Evolutionary conservation across 2,888 invertebrate species (phyloP).

Genomic region (Drosophila meridionalis): DNA sequence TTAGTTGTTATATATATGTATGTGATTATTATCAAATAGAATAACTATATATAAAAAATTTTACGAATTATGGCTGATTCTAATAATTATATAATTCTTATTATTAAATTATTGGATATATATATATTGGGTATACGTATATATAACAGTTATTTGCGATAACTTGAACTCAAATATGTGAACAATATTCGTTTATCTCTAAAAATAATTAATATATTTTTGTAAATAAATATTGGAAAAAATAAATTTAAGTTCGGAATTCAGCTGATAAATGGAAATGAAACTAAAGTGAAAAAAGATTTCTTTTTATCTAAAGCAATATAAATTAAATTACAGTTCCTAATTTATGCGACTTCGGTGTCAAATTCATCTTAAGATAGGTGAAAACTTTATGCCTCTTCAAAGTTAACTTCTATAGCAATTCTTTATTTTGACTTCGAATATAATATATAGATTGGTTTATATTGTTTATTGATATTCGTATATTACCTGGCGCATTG

Average conservation of each 20-base stretch:
- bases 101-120: too few species aligned
- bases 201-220: not conserved
- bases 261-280: not conserved
- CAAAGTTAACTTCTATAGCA: not conserved
- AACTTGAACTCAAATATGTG: not conserved
- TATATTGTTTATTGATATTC: not conserved
- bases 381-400: too few species aligned
- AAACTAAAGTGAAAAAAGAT: not conserved
- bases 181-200: not conserved
- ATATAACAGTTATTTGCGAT: too few species aligned
- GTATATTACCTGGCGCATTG: constrained; percentile 89
- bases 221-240: not conserved
- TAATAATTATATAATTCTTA: too few species aligned
- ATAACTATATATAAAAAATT: too few species aligned
- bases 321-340: not conserved
- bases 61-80: too few species aligned
- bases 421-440: not conserved
- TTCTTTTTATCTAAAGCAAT: not conserved
- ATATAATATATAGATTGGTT: too few species aligned
- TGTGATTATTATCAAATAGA: too few species aligned
- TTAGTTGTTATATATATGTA: not conserved
- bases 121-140: too few species aligned
- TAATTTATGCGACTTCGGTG: not conserved
- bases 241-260: not conserved
- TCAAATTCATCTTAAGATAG: not conserved